Evolutionary conservation across 2,113 vertebrate genomes (phyloP), one percentile per base, ranked within the genome.

Genomic region (Hemibagrus wyckioides): DNA sequence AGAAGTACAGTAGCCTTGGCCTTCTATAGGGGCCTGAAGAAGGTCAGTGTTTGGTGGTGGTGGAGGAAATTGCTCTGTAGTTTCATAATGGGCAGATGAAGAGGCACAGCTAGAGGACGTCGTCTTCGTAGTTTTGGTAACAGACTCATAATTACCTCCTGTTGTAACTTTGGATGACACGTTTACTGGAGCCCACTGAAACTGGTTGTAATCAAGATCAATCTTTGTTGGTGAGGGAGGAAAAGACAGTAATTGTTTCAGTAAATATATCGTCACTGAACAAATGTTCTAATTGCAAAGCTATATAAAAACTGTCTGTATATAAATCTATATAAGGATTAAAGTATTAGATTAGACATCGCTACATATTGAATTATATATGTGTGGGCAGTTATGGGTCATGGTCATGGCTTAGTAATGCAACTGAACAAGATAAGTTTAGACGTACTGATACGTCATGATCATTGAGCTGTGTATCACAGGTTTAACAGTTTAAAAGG

Each of bases 141-240:
- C 80, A 85, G 94, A 94, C 92, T 95, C 92, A 77, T 94, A 91
- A 88, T 77, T 92, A 61, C 91, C 94, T 71, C 80, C 93, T 85
- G 90, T 71, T 84, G 95, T 94, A 82, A 83, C 48, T 89, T 91
- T 94, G 90, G 94, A 91, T 80, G 93, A 87, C 85, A 95, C 91
- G 85, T 86, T 92, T 57, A 92, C 90, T 88, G 95, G 94, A 80
- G 93, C 90, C 94, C 95, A 94, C 67, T 92, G 94, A 94, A 95
- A 95, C 92, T 97, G 94, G 93, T 94, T 95, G 92, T 93, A 93
- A 15, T 88, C 96, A 94, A 94, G 93, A 94, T 96, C 93, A 90
- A 96, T 96, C 96, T 98, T 90, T 87, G 56, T 86, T 79, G 41
- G 95, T 93, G 79, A 93, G 85, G 90, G 91, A 63, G 91, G 93